Base-by-base conservation (phyloP, 2,113 vertebrate species). In the Callopanchax toddi region DNA sequence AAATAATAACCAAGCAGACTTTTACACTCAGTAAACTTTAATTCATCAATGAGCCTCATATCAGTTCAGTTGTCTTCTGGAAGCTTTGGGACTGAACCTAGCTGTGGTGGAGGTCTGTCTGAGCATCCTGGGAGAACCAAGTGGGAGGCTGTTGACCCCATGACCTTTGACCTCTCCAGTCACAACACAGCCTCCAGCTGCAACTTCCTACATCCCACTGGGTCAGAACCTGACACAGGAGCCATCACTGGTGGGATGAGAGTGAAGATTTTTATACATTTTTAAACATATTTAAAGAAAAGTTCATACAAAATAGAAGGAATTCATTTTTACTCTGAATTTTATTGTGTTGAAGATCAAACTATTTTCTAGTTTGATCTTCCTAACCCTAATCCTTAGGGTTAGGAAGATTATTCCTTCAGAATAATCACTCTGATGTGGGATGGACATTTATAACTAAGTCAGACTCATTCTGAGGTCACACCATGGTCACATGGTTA, bases 181-280 rank as follows among this genome's bases (percentile, higher is more conserved):
- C 81, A 69, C 50, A 89, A 89, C 84, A 85, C 12, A 39, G 64
- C 78, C 76, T 71, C 74, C 86, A 89, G 87, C 87, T 90, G 87
- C 79, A 81, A 48, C 83, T 83, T 89, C 87, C 84, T 72, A 63
- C 60, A 43, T 73, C 36, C 11, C 23, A 36, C 4, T n/a, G 29
- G 50, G 29, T 36, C 29, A 36, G 6, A 34, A 32, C 5, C 11
- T 36, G 50, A 53, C 23, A 51, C 49, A 13, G 6, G 29, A 34
- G 11, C 15, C 1, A 34, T 20, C 10, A 29, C 13, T 49, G 48
- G 9, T 50, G 3, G 3, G 17, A 51, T 17, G 1, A 29, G 13
- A 25, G 21, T 22, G 32, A 17, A 6, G n/a, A 32, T 9, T 11
- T 34, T 6, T 13, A 37, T 10, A 8, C 9, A 2, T 32, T 18